Base-by-base conservation (phyloP, 1,140 invertebrate species). In the Chrysomallon squamiferum region DNA sequence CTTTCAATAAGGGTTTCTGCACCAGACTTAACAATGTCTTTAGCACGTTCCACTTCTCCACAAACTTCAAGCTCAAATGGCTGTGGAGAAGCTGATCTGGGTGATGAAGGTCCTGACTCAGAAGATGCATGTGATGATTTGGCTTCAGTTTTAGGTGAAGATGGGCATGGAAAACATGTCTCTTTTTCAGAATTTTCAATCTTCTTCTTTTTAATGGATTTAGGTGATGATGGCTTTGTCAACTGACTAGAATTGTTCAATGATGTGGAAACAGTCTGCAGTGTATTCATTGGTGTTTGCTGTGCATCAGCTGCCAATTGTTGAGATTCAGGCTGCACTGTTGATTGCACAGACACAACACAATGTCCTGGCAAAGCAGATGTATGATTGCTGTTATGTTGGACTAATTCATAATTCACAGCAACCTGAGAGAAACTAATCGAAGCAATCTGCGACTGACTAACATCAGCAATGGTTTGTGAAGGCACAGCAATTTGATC, bases 1-100 rank as follows among this genome's bases (percentile, higher is more conserved):
- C 73, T 66, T 63, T 79, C 77, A 54, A 79, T 77, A 57, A 59
- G 71, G 27, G 75, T 73, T 59, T 76, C 74, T 25, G 69, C 33
- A 54, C 69, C 65, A n/a, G 63, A 65, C 45, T 68, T 62, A 20
- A 73, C 68, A 61, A 78, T 50, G 56, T 74, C 71, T 59, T 75
- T 69, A 38, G 74, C 76, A 45, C 72, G 59, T 57, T 78, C 76
- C 18, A 76, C 71, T 52, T 73, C 66, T 3, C 74, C 74, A 69
- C 76, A 78, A 13, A 78, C 73, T 61, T 78, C 72, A 2, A 75
- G 58, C 47, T 75, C 66, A 1, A 27, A 54, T 11, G 47, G 52
- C 33, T 56, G 43, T 35, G 66, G 66, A n/a, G 71, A 68, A 25
- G 32, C 41, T 25, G 69, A 25, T 30, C 58, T 62, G 7, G 69